Conservation (phyloP, 2,888 invertebrate genomes). For the Thecophora atra region DNA sequence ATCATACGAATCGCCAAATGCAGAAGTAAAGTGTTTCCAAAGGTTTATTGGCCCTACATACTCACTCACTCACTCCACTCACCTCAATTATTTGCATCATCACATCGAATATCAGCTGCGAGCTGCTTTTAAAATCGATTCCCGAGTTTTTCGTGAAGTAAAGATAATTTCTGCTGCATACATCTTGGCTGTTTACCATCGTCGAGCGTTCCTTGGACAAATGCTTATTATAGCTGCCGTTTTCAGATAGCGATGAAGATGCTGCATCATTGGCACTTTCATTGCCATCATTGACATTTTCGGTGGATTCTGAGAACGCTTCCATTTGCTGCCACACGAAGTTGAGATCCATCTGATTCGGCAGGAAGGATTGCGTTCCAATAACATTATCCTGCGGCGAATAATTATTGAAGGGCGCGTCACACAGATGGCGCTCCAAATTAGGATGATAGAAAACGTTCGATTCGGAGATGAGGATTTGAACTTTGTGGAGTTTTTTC, state of each 20-base stretch:
- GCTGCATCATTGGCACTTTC: slow-evolving; percentile 28
- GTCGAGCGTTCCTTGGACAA: slow-evolving; percentile 17
- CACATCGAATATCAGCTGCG: slow-evolving; percentile 90
- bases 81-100: slow-evolving; percentile 77
- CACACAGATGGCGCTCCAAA: slow-evolving; percentile 68
- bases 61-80: slow-evolving; percentile 38
- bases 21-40: no score
- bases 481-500: slow-evolving; percentile 65
- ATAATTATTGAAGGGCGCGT: not conserved
- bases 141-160: slow-evolving; percentile 69
- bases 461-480: slow-evolving; percentile 59
- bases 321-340: slow-evolving; percentile 66
- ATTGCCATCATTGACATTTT: slow-evolving; percentile 40
- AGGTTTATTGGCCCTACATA: no score
- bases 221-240: not conserved
- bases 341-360: slow-evolving; percentile 66
- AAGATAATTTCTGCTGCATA: slow-evolving; percentile 59
- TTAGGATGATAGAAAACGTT: slow-evolving; percentile 72
- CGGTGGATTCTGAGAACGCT: slow-evolving; percentile 48
- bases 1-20: no score
- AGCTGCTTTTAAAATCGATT: slow-evolving; percentile 90
- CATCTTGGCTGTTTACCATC: slow-evolving; percentile 31
- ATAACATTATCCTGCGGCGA: slow-evolving; percentile 57
- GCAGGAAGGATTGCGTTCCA: slow-evolving; percentile 61
- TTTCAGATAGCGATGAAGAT: slow-evolving; percentile 2